A percentile compares a stretch with the other conserved stretches of the same genome.
These are phyloP conservation scores for Herpailurus yagouaroundi DNA, from an alignment of 2,113 vertebrate genomes.

Conservation along the genomic window DNA sequence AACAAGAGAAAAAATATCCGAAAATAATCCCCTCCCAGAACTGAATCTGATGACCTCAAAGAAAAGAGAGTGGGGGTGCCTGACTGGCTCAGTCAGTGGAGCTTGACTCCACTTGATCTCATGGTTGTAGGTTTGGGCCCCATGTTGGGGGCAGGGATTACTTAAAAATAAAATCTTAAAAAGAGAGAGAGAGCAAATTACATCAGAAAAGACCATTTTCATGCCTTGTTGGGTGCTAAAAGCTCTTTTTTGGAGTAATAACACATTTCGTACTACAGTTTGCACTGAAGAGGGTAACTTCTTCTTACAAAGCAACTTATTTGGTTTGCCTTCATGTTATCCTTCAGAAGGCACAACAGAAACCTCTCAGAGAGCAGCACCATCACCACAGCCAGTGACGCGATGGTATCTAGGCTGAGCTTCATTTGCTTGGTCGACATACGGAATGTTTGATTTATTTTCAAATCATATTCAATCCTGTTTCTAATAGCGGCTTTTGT, in stretches of 20 bases:
- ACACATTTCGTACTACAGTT: not conserved
- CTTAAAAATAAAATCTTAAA: not conserved
- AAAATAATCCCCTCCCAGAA: slow-evolving; percentile 25
- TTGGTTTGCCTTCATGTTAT: slow-evolving; percentile 39
- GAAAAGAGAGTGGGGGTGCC: not conserved
- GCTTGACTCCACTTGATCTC: not conserved
- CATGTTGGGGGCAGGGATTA: not conserved
- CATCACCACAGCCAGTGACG: not conserved
- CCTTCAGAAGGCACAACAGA: not conserved
- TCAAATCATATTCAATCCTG: not conserved
- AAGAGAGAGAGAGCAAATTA: not conserved
- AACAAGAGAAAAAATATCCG: not conserved
- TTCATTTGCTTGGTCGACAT: slow-evolving; percentile 40
- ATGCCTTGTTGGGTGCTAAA: not conserved
- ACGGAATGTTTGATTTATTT: slow-evolving; percentile 33
- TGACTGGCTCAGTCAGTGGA: not conserved
- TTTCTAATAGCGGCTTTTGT: slow-evolving; percentile 33
- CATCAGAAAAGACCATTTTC: not conserved
- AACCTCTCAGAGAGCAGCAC: slow-evolving; percentile 1
- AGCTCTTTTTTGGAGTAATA: not conserved
- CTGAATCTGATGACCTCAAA: not conserved
- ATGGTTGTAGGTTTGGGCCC: not conserved
- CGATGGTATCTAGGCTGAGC: not conserved
- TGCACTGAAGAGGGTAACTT: not conserved
- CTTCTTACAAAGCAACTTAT: slow-evolving; percentile 33